phyloP scores from a whole-genome alignment of 1,140 invertebrate genomes.

The Camponotus vicinus region DNA sequence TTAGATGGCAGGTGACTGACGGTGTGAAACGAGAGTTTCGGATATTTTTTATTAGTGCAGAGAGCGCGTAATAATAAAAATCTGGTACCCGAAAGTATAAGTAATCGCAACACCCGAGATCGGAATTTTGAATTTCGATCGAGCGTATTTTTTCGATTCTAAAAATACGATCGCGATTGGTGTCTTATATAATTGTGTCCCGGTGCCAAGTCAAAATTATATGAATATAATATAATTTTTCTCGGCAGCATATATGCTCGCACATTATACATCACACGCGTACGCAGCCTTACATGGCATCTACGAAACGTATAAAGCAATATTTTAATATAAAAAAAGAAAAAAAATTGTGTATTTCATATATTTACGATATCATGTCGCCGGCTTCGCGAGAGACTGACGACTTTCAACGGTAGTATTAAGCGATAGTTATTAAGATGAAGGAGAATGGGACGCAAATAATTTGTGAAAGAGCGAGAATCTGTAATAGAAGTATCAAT shows the following conservation, averaged over 20 bases:
- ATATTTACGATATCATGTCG: constrained; percentile 63
- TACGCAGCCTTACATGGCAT: constrained; percentile 72
- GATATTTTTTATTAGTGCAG: constrained; percentile 29
- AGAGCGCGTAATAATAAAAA: not conserved
- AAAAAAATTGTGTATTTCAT: constrained; percentile 67
- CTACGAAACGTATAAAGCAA: constrained; percentile 77
- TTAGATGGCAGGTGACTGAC: not conserved
- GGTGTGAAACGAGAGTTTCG: constrained; percentile 24
- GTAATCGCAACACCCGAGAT: not conserved
- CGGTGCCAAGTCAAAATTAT: constrained; percentile 42
- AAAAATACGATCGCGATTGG: constrained; percentile 26
- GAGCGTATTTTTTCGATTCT: constrained; percentile 20
- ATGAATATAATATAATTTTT: constrained; percentile 59
- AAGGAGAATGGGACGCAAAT: constrained; percentile 42
- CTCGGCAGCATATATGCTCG: constrained; percentile 61
- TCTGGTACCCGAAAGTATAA: constrained; percentile 19
- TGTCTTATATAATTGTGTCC: constrained; percentile 37
- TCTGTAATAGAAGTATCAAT: constrained; percentile 33
- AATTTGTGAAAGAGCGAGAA: constrained; percentile 46
- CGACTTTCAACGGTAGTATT: constrained; percentile 56
- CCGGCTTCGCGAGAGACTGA: constrained; percentile 11
- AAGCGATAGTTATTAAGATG: constrained; percentile 60
- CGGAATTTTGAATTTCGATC: not conserved
- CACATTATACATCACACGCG: constrained; percentile 60
- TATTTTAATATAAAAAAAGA: constrained; percentile 79